These are phyloP conservation scores for Physocephala rufipes DNA, from an alignment of 2,888 invertebrate genomes.

Conservation along the genomic window DNA sequence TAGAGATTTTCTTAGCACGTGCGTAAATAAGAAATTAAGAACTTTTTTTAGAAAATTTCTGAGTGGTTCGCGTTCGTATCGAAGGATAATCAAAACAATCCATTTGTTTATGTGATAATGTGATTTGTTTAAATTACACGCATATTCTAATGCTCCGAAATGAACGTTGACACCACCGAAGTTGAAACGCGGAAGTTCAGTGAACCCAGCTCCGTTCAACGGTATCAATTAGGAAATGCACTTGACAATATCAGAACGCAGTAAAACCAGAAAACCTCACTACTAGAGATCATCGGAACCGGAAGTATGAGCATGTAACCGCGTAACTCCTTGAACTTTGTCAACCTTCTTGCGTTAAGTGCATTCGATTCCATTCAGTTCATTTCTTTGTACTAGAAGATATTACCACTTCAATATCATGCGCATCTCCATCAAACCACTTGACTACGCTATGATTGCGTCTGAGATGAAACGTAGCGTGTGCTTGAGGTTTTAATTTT, in stretches of 20 bases:
- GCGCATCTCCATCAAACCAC: background rate
- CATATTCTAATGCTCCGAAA: background rate
- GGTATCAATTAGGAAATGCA: too few species aligned
- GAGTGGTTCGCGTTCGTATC: constrained; percentile 11
- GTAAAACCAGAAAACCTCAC: too few species aligned
- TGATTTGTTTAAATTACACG: constrained; percentile 29
- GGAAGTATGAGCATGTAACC: constrained; percentile 1
- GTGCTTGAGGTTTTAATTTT: constrained; percentile 9
- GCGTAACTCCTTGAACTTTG: background rate
- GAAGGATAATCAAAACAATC: constrained; percentile 16
- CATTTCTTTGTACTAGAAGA: background rate
- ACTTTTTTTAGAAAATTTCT: constrained; percentile 1
- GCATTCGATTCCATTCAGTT: background rate
- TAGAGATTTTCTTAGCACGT: constrained; percentile 4
- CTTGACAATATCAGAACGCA: too few species aligned
- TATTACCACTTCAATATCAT: background rate
- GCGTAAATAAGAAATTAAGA: background rate
- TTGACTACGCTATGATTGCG: background rate
- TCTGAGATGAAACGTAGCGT: background rate
- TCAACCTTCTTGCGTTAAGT: background rate
- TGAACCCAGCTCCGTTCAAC: background rate
- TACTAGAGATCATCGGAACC: background rate
- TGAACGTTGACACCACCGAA: background rate
- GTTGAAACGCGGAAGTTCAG: background rate
- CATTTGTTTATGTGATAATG: constrained; percentile 23